Conservation (phyloP, 2,888 invertebrate species). For the Tryphoninae sp. region DNA sequence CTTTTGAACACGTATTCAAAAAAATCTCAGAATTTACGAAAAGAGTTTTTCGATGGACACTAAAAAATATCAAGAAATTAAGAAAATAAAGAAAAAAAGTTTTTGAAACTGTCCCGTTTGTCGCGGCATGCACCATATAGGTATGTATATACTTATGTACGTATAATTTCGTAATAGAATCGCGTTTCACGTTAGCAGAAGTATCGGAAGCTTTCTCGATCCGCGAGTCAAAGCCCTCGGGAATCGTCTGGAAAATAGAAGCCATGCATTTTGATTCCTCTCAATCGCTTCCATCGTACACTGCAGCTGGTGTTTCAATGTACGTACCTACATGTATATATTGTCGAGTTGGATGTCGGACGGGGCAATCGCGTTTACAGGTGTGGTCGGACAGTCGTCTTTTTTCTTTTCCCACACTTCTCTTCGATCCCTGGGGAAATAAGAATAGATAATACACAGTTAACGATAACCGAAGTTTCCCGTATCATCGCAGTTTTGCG, state of each 20-base stretch:
- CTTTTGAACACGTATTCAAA: too few relatives aligned
- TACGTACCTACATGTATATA: not conserved
- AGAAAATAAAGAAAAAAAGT: too few relatives aligned
- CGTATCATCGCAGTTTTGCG: conserved; percentile 43
- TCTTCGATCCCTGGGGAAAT: conserved; percentile 51
- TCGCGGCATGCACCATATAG: too few relatives aligned
- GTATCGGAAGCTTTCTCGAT: conserved; percentile 19
- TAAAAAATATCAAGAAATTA: too few relatives aligned
- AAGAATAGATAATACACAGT: conserved; percentile 49
- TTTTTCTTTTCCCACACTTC: not conserved
- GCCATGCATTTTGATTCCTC: conserved; percentile 58
- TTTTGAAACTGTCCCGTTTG: too few relatives aligned
- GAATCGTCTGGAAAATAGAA: conserved; percentile 54
- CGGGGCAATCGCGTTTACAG: conserved; percentile 34
- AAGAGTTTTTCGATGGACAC: too few relatives aligned
- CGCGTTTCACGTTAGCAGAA: conserved; percentile 3
- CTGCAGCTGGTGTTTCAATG: conserved; percentile 3
- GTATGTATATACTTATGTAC: too few relatives aligned
- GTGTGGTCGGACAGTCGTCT: conserved; percentile 16
- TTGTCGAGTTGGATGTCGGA: not conserved
- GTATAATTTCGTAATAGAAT: not conserved
- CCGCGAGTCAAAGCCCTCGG: conserved; percentile 32
- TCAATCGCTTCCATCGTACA: conserved; percentile 11
- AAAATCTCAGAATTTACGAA: too few relatives aligned
- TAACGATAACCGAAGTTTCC: conserved; percentile 43